Percentiles rank a stretch among this genome's conserved stretches.
Evolutionary conservation across 2,888 invertebrate species (phyloP).

Genomic region (Clunio marinus): DNA sequence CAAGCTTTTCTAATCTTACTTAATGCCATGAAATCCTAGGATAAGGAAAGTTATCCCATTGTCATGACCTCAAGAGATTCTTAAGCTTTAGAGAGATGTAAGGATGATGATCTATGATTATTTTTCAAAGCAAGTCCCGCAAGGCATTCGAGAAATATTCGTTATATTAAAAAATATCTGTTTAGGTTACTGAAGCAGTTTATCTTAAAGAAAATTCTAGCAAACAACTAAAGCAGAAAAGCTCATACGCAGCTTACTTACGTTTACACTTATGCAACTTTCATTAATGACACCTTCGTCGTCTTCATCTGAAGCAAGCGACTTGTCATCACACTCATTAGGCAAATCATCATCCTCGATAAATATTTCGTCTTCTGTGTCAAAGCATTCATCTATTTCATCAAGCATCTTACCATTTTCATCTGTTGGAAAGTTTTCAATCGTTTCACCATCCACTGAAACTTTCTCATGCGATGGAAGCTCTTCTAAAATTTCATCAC

Average conservation of each 20-base stretch:
- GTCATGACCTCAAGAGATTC: too few relatives aligned
- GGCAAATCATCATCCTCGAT: not conserved
- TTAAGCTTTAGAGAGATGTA: too few relatives aligned
- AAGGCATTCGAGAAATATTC: too few relatives aligned
- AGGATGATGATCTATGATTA: too few relatives aligned
- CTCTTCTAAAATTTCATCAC: not conserved
- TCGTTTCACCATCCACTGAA: not conserved
- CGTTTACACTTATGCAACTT: constrained; percentile 34
- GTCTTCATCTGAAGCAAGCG: not conserved
- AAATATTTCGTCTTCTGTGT: constrained; percentile 15
- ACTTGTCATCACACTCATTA: constrained; percentile 15
- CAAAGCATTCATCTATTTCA: not conserved
- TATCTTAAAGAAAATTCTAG: too few relatives aligned
- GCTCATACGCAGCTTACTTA: too few relatives aligned
- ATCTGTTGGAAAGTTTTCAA: not conserved
- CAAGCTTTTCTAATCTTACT: too few relatives aligned
- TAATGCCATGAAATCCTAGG: too few relatives aligned
- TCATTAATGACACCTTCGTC: constrained; percentile 17
- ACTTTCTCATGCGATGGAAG: not conserved
- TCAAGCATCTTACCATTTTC: not conserved
- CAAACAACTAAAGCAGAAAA: not conserved
- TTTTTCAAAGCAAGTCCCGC: too few relatives aligned
- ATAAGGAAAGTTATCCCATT: too few relatives aligned
- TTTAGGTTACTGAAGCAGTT: too few relatives aligned
- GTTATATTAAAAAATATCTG: too few relatives aligned